A percentile compares a stretch with the other conserved stretches of the same genome.
These are phyloP conservation scores for Falco concolor DNA, from an alignment of 2,797 vertebrate genomes.

Conservation along the genomic window DNA sequence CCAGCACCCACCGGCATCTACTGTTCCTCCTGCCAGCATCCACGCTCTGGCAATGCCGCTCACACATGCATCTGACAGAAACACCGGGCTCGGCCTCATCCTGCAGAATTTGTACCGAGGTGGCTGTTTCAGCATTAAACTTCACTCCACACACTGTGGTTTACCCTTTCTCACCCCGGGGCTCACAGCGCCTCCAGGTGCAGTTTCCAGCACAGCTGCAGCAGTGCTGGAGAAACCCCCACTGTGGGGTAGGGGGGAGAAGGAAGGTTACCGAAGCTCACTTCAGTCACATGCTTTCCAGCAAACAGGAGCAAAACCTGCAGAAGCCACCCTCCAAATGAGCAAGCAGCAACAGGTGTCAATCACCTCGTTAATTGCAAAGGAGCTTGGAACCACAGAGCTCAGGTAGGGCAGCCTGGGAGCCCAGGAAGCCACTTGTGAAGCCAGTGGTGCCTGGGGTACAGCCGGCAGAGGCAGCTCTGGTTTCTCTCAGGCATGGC, in stretches of 20 bases:
- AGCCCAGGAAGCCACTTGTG: background rate
- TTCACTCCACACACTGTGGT: background rate
- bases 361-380: rapidly evolving
- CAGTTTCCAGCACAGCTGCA: background rate
- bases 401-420: background rate
- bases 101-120: background rate
- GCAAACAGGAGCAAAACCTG: background rate
- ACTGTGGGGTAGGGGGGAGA: background rate
- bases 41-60: rapidly evolving
- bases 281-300: background rate
- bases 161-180: background rate
- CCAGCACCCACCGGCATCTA: background rate
- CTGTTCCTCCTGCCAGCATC: background rate
- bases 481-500: background rate
- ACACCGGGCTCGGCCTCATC: rapidly evolving
- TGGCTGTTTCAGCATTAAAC: background rate
- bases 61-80: rapidly evolving
- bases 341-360: background rate
- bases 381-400: background rate
- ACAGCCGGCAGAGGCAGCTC: background rate
- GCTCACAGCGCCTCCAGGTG: background rate
- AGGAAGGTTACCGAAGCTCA: background rate
- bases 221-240: rapidly evolving
- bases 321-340: rapidly evolving
- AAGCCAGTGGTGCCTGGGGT: background rate